Base-by-base conservation (phyloP, 2,888 invertebrate species). In the Scaptomyza flava region DNA sequence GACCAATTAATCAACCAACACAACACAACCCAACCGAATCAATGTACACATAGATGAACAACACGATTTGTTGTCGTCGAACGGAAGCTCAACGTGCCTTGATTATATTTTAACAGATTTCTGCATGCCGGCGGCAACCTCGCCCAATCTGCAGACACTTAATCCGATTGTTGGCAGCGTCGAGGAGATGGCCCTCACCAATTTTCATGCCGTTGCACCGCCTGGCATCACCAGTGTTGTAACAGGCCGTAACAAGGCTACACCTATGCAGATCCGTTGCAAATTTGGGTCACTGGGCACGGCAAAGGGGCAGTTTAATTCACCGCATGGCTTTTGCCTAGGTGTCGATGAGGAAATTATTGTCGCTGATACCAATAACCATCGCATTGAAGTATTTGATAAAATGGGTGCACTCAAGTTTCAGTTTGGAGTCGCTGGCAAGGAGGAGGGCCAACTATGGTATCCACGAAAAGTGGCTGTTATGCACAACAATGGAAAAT, bases 401-500 rank as follows among this genome's bases (percentile, higher is more conserved):
- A 98, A 98, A 92, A 96, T 96, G 81, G 98, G 98, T 45, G 96
- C 95, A 59, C 97, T 97, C 91, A 98, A 97, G 91, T 97, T 96
- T 90, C 97, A 98, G 92, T 99, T 99, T 92, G 99, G 98, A 47
- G 96, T 96, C 61, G 96, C 98, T 65, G 98, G 98, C 75, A 97
- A 97, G 89, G 98, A 98, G 85, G 98, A 99, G 90, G 98, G 98
- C 0, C 98, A 98, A 90, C 93, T 99, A 73, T 99, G 98, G 98
- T 98, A 98, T 92, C 98, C 99, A 4, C 95, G 98, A 50, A 98
- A 99, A 92, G 98, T 98, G 52, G 98, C 98, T 8, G 96, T 97
- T 2, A 97, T 97, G 93, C 94, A 96, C 59, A 95, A 95, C 61
- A 96, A 95, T 56, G 97, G 97, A 41, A 97, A 97, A 91, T 97